Conservation (phyloP, 2,888 invertebrate genomes). For the Athalia circularis region DNA sequence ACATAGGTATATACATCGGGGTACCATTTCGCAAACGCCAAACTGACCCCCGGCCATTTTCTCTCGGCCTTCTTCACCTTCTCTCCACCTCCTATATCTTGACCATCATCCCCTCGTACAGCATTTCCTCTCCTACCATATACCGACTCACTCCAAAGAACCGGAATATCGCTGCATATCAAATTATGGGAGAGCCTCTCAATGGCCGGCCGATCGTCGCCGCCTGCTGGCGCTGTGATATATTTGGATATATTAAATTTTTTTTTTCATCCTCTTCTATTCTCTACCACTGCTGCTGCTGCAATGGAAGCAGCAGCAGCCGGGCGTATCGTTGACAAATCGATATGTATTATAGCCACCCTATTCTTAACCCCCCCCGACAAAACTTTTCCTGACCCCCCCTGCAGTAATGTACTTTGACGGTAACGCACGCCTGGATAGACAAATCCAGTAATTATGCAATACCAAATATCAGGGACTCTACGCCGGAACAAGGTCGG, state of each 20-base stretch:
- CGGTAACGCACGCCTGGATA: too few species aligned
- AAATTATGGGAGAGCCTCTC: slow-evolving; percentile 69
- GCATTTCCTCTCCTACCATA: slow-evolving; percentile 67
- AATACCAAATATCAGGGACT: too few species aligned
- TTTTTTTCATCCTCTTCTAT: slow-evolving; percentile 59
- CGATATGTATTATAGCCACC: slow-evolving; percentile 47
- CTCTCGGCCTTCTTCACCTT: slow-evolving; percentile 46
- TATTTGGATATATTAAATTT: slow-evolving; percentile 74
- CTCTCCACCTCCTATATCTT: slow-evolving; percentile 49
- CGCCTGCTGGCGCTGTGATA: slow-evolving; percentile 70
- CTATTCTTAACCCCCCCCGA: slow-evolving; percentile 14
- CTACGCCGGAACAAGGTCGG: too few species aligned
- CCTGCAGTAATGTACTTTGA: not conserved
- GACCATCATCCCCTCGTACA: slow-evolving; percentile 56
- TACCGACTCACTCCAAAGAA: slow-evolving; percentile 58
- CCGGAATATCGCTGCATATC: slow-evolving; percentile 70
- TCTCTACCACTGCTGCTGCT: slow-evolving; percentile 24
- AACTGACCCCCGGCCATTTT: slow-evolving; percentile 40
- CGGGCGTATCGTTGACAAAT: slow-evolving; percentile 48
- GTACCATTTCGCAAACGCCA: not conserved
- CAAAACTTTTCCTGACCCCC: not conserved
- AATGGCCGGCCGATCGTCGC: slow-evolving; percentile 70
- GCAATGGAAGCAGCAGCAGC: not conserved
- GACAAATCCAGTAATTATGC: too few species aligned
- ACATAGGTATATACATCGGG: too few species aligned